phyloP scores from a whole-genome alignment of 2,113 vertebrate species.

The Esox niger region DNA sequence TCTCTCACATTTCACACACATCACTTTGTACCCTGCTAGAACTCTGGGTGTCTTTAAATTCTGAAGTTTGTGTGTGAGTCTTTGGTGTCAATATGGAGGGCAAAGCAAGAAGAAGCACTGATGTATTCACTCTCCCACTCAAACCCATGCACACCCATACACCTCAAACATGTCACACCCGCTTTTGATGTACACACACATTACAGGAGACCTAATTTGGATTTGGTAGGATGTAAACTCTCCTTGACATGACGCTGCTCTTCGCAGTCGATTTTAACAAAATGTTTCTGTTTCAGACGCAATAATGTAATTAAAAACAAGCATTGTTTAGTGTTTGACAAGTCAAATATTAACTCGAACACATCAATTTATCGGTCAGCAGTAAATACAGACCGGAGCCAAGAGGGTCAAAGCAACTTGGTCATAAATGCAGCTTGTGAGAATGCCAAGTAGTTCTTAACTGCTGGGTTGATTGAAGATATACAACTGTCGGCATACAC shows the following conservation, averaged over 20 bases:
- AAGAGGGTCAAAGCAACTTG: conserved; percentile 28
- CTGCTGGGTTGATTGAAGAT: conserved; percentile 49
- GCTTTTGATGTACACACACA: neutral
- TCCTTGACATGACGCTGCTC: too few relatives aligned
- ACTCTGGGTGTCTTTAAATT: neutral
- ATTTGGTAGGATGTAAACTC: conserved; percentile 42
- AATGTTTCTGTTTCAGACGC: too few relatives aligned
- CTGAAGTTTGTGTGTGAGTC: neutral
- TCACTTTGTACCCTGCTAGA: neutral
- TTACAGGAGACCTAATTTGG: too few relatives aligned
- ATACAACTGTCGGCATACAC: conserved; percentile 59
- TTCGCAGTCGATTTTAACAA: too few relatives aligned
- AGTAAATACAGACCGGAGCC: conserved; percentile 35
- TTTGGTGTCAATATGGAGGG: neutral
- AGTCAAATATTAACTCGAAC: too few relatives aligned
- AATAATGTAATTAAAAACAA: too few relatives aligned
- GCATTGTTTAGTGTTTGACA: too few relatives aligned
- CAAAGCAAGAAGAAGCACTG: neutral
- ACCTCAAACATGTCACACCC: neutral
- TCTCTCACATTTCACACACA: conserved; percentile 17
- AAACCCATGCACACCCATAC: neutral
- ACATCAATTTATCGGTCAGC: too few relatives aligned
- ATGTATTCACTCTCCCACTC: neutral
- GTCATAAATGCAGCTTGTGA: conserved; percentile 29
- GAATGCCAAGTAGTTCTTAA: conserved; percentile 39